These are phyloP conservation scores for Callyntrura sp. DNA, from an alignment of 2,888 invertebrate species.

Conservation along the genomic window DNA sequence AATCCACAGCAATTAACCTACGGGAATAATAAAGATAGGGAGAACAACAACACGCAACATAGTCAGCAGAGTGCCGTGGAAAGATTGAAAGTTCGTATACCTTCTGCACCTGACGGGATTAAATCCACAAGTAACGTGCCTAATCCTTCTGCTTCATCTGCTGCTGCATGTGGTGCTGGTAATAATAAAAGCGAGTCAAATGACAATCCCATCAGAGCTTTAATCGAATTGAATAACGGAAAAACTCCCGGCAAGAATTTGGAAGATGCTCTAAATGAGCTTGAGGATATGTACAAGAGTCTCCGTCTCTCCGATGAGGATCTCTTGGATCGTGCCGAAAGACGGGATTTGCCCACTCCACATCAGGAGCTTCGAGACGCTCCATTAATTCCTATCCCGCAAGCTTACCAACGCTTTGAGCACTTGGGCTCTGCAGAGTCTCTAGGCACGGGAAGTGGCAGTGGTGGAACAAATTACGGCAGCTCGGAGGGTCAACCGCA, in stretches of 20 bases:
- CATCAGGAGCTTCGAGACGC: constrained; percentile 84
- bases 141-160: constrained; percentile 26
- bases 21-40: constrained; percentile 70
- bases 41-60: constrained; percentile 68
- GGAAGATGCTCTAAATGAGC: constrained; percentile 94
- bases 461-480: constrained; percentile 74
- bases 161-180: constrained; percentile 12
- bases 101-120: constrained; percentile 78
- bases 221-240: constrained; percentile 78
- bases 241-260: constrained; percentile 87
- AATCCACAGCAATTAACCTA: constrained; percentile 74
- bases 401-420: constrained; percentile 73
- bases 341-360: constrained; percentile 89
- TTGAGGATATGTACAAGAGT: constrained; percentile 95
- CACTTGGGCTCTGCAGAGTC: constrained; percentile 81
- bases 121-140: not conserved
- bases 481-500: constrained; percentile 69
- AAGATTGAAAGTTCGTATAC: constrained; percentile 80
- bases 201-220: constrained; percentile 73
- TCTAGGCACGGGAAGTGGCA: constrained; percentile 79
- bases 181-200: constrained; percentile 41
- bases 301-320: constrained; percentile 94
- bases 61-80: constrained; percentile 80
- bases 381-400: constrained; percentile 76
- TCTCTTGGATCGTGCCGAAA: constrained; percentile 92